phyloP scores from a whole-genome alignment of 2,888 invertebrate genomes.

The Galeopsomyia nigrocyanea region DNA sequence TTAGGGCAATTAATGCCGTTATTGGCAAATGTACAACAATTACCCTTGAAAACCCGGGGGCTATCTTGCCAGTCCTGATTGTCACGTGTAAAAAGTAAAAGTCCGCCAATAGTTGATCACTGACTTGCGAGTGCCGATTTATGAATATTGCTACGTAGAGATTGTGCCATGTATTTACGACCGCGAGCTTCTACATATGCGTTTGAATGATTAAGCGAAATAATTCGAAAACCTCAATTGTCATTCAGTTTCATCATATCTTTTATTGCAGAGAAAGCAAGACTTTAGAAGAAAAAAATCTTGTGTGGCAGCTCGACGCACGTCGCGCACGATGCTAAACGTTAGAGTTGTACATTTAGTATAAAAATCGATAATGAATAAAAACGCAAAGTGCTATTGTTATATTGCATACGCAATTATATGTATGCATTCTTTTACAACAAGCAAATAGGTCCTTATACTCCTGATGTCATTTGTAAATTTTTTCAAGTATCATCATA shows the following conservation, averaged over 20 bases:
- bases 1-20: no score
- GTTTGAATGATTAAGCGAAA: conserved; percentile 36
- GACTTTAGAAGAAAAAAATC: conserved; percentile 42
- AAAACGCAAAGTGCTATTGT: conserved; percentile 39
- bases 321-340: conserved; percentile 22
- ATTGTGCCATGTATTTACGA: conserved; percentile 46
- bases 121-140: no score
- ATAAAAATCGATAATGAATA: conserved; percentile 31
- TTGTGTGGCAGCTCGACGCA: conserved; percentile 27
- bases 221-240: conserved; percentile 18
- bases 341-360: conserved; percentile 41
- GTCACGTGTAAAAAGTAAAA: no score
- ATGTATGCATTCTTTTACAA: conserved; percentile 32
- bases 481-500: conserved; percentile 35
- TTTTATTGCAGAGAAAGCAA: conserved; percentile 47
- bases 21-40: no score
- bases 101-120: no score
- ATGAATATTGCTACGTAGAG: conserved; percentile 25
- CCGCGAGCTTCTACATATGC: conserved; percentile 32
- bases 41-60: no score
- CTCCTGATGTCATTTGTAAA: conserved; percentile 40
- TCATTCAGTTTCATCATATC: conserved; percentile 11
- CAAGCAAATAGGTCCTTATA: conserved; percentile 37
- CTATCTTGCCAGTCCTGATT: no score
- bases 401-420: conserved; percentile 36